A percentile compares a stretch with the other conserved stretches of the same genome.
Conservation (phyloP, 1,140 invertebrate species). For the Atta colombica region DNA sequence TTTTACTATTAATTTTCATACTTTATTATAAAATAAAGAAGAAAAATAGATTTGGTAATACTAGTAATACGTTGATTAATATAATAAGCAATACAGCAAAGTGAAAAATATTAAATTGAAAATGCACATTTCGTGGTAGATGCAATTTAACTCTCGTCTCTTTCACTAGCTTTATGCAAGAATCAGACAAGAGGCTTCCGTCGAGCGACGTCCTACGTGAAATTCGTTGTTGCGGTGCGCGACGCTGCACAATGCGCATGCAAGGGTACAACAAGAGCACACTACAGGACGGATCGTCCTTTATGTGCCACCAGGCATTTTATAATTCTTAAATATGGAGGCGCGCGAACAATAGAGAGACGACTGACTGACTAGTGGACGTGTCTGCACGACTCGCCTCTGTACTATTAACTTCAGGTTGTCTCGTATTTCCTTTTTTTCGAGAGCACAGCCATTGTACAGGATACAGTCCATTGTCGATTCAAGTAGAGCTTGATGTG, state of each 20-base stretch:
- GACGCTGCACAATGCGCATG: slow-evolving; percentile 20
- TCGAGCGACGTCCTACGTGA: slow-evolving; percentile 5
- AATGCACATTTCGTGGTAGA: background rate
- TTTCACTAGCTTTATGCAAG: background rate
- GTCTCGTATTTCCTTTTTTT: background rate
- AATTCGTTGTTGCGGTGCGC: slow-evolving; percentile 9
- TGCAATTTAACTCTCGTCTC: background rate
- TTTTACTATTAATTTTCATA: background rate
- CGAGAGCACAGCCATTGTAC: background rate
- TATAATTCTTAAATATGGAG: slow-evolving; percentile 60
- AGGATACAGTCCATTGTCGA: slow-evolving; percentile 1
- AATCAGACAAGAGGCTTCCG: slow-evolving; percentile 22
- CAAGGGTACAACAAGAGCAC: slow-evolving; percentile 3
- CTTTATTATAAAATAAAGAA: background rate
- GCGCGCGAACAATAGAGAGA: slow-evolving; percentile 43
- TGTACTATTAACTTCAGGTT: slow-evolving; percentile 40
- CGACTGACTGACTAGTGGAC: slow-evolving; percentile 49
- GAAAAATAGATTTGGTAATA: background rate
- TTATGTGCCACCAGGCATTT: slow-evolving; percentile 43
- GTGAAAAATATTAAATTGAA: background rate
- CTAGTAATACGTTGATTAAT: background rate
- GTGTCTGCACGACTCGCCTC: slow-evolving; percentile 15
- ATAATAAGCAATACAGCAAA: background rate
- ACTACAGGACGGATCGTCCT: slow-evolving; percentile 11
- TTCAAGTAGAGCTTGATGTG: slow-evolving; percentile 24